phyloP scores from a whole-genome alignment of 2,888 invertebrate genomes.

The Scaptomyza flava region DNA sequence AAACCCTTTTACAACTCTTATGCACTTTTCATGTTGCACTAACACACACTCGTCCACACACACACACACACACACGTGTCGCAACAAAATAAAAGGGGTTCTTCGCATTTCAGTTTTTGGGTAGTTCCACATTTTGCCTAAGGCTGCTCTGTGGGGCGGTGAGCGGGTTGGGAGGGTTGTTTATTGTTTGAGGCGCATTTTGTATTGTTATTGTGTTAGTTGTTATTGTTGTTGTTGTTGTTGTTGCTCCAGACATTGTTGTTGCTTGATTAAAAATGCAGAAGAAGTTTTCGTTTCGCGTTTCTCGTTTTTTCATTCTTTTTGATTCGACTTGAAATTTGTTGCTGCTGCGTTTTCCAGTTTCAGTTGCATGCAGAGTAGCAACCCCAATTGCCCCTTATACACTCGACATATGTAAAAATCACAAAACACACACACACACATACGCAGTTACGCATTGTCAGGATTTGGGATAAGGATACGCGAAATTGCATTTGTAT shows the following conservation, averaged over 20 bases:
- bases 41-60: slow-evolving; percentile 16
- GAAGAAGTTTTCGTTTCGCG: slow-evolving; percentile 46
- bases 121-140: slow-evolving; percentile 30
- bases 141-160: slow-evolving; percentile 25
- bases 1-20: slow-evolving; percentile 6
- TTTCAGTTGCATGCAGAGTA: slow-evolving; percentile 44
- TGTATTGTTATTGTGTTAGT: slow-evolving; percentile 26
- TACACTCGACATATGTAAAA: slow-evolving; percentile 1
- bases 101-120: slow-evolving; percentile 41
- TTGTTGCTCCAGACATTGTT: slow-evolving; percentile 50
- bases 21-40: slow-evolving; percentile 42
- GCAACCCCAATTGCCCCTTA: slow-evolving; percentile 47
- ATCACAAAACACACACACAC: slow-evolving; percentile 26
- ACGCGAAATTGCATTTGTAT: slow-evolving; percentile 41
- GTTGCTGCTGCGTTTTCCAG: slow-evolving; percentile 40
- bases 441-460: slow-evolving; percentile 14
- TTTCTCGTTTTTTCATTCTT: slow-evolving; percentile 10
- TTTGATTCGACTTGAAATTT: slow-evolving; percentile 3
- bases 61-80: slow-evolving; percentile 35
- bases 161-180: slow-evolving; percentile 54
- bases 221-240: slow-evolving; percentile 15
- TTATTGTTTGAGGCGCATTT: slow-evolving; percentile 46
- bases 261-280: slow-evolving; percentile 73
- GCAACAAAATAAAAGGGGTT: slow-evolving; percentile 56
- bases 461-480: slow-evolving; percentile 24